These are phyloP conservation scores for Scaptomyza hsui DNA, from an alignment of 1,140 invertebrate genomes.

Conservation along the genomic window DNA sequence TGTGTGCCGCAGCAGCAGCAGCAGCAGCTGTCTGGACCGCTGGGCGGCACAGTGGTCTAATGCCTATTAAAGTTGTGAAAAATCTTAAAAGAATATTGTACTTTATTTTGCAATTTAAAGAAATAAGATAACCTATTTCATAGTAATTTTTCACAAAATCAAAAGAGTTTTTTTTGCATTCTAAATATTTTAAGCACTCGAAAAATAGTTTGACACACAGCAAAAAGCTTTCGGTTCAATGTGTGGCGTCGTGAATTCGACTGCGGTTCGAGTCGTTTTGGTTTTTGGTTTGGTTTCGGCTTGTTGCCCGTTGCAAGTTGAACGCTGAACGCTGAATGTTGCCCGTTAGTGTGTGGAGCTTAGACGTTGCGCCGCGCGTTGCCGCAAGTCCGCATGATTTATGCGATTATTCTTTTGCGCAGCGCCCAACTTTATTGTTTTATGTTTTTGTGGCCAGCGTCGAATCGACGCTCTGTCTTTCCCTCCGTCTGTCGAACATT, in stretches of 20 bases:
- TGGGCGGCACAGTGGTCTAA: conserved; percentile 48
- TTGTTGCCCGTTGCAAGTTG: conserved; percentile 20
- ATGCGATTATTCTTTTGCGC: conserved; percentile 81
- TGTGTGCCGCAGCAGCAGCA: conserved; percentile 13
- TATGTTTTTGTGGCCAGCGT: conserved; percentile 72
- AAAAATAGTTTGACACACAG: conserved; percentile 1
- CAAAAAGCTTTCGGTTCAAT: conserved; percentile 15
- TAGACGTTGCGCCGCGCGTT: conserved; percentile 54
- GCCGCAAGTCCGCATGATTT: conserved; percentile 79
- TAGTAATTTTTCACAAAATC: no score
- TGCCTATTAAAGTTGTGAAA: background rate
- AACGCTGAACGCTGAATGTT: background rate
- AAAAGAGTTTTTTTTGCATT: no score
- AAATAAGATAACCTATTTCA: no score
- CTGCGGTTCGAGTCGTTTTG: conserved; percentile 3
- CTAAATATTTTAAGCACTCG: no score
- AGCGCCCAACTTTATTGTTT: conserved; percentile 80
- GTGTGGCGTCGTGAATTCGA: conserved; percentile 1
- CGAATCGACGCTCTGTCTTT: conserved; percentile 23
- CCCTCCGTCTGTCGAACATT: background rate
- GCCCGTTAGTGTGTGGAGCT: conserved; percentile 56
- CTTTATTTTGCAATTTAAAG: no score
- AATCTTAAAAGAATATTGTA: background rate
- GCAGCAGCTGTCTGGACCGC: conserved; percentile 20
- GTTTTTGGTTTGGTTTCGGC: conserved; percentile 5